Evolutionary conservation across 2,113 vertebrate species (phyloP).

Genomic region (Haemorhous mexicanus): DNA sequence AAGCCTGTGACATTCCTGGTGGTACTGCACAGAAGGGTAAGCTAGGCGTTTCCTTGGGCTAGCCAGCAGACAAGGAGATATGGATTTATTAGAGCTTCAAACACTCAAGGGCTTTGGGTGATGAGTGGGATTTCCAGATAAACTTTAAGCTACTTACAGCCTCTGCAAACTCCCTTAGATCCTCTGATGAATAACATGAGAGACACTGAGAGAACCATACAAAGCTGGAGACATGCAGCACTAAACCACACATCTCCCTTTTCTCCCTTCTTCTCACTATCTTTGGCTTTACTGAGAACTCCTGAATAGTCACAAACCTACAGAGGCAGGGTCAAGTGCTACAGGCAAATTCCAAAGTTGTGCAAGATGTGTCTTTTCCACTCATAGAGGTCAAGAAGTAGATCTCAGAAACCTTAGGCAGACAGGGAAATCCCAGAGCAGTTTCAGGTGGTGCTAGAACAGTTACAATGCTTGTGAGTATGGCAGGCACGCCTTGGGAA

Average conservation of each 20-base stretch:
- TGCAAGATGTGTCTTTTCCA: neutral
- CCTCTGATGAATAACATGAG: constrained; percentile 17
- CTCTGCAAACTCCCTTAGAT: constrained; percentile 24
- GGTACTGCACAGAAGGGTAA: neutral
- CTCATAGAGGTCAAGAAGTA: accelerated
- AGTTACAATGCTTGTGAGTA: accelerated
- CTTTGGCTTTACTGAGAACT: neutral
- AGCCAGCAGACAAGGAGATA: neutral
- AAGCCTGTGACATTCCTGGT: neutral
- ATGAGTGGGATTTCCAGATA: constrained; percentile 46
- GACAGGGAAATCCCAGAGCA: neutral
- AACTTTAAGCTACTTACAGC: constrained; percentile 60
- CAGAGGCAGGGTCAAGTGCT: neutral
- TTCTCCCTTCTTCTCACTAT: neutral
- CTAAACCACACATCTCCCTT: neutral
- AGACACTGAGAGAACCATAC: neutral
- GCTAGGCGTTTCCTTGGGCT: neutral
- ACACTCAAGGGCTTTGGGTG: constrained; percentile 14
- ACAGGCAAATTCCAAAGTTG: neutral
- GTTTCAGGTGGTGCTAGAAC: neutral
- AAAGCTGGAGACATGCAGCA: neutral
- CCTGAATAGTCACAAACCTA: neutral
- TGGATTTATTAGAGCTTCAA: constrained; percentile 14
- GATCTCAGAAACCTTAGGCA: neutral
- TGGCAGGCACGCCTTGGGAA: neutral